Conservation (phyloP, 2,113 vertebrate species). For the Etheostoma spectabile region DNA sequence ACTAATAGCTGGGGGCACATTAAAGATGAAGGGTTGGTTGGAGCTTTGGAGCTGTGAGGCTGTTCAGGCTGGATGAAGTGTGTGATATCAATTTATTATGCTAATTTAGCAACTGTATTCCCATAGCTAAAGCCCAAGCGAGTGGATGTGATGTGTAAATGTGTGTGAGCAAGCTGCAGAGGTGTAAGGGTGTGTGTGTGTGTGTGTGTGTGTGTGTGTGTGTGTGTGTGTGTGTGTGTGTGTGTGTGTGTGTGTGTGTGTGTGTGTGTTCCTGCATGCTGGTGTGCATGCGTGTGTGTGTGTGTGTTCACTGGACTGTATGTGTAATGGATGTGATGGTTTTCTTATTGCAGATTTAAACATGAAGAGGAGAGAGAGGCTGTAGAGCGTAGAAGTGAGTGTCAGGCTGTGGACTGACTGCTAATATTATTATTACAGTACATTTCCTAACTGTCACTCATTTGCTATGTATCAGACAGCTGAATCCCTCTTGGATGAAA, state of each 20-base stretch:
- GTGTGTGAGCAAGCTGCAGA: not conserved
- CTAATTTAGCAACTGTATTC: constrained; percentile 44
- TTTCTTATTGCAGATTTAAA: not conserved
- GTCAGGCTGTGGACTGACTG: constrained; percentile 26
- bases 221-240: not conserved
- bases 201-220: not conserved
- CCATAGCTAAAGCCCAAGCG: constrained; percentile 12
- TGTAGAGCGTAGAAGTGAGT: not conserved
- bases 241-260: not conserved
- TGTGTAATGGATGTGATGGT: not conserved
- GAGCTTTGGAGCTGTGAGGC: constrained; percentile 40
- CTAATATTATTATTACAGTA: constrained; percentile 41
- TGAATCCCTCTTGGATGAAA: constrained; percentile 32
- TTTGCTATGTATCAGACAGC: constrained; percentile 22
- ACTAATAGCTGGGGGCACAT: constrained; percentile 29
- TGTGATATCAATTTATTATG: constrained; percentile 56
- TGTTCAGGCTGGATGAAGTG: constrained; percentile 4
- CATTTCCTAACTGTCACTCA: constrained; percentile 29
- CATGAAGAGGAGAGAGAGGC: not conserved
- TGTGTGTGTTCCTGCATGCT: too few relatives aligned
- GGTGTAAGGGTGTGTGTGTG: not conserved
- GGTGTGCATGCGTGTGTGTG: not conserved
- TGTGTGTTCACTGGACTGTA: not conserved
- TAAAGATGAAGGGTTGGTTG: constrained; percentile 25
- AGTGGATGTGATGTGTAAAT: not conserved